A percentile compares a stretch with the other conserved stretches of the same genome.
These are phyloP conservation scores for Musca domestica DNA, from an alignment of 1,140 invertebrate species.

Conservation along the genomic window DNA sequence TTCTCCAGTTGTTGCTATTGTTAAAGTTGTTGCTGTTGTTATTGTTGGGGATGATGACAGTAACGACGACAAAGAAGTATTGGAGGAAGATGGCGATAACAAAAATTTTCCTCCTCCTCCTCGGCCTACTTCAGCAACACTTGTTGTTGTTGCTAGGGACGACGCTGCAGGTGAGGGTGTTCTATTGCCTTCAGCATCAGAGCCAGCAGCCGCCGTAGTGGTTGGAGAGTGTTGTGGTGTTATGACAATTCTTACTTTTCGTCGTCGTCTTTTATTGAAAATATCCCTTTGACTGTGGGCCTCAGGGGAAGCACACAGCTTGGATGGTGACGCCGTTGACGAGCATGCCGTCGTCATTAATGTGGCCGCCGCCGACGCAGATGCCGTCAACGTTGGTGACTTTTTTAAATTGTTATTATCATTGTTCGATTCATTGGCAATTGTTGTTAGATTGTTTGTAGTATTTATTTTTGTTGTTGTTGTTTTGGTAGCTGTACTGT, in stretches of 20 bases:
- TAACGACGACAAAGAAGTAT: conserved; percentile 31
- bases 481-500: conserved; percentile 14
- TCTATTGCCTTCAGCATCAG: no score
- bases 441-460: not conserved
- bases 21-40: conserved; percentile 23
- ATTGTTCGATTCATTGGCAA: no score
- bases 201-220: no score
- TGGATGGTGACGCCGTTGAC: not conserved
- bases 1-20: conserved; percentile 27
- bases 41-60: conserved; percentile 34
- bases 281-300: conserved; percentile 25
- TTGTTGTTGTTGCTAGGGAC: conserved; percentile 29
- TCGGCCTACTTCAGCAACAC: no score
- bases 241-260: conserved; percentile 24
- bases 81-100: not conserved
- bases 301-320: conserved; percentile 22
- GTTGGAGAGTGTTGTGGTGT: not conserved
- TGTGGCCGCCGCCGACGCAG: not conserved
- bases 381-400: conserved; percentile 4
- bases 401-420: no score
- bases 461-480: not conserved
- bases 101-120: no score
- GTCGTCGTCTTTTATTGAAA: conserved; percentile 26
- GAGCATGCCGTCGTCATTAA: not conserved
- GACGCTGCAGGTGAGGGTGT: not conserved